Evolutionary conservation across 2,888 invertebrate species (phyloP).

Genomic region (Cheilosia urbana): DNA sequence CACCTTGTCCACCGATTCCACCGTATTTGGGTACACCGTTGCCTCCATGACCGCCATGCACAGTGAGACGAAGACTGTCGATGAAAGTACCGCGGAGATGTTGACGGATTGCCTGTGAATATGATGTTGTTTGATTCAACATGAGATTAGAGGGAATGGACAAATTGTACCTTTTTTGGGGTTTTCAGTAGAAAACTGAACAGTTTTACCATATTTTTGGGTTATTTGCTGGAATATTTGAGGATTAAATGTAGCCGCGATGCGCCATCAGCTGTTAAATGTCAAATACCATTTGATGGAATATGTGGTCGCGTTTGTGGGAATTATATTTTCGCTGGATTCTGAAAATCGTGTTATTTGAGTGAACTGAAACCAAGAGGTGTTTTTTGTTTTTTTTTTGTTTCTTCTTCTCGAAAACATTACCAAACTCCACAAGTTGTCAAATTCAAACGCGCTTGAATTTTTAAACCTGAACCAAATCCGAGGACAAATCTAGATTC

Average conservation of each 20-base stretch:
- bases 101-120: slow-evolving; percentile 78
- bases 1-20: slow-evolving; percentile 96
- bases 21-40: slow-evolving; percentile 91
- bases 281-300: background rate
- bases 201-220: slow-evolving; percentile 79
- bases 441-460: no score
- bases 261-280: slow-evolving; percentile 30
- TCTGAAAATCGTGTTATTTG: background rate
- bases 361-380: background rate
- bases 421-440: no score
- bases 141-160: background rate
- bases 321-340: background rate
- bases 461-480: no score
- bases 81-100: slow-evolving; percentile 86
- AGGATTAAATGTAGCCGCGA: background rate
- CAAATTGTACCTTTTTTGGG: slow-evolving; percentile 78
- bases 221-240: background rate
- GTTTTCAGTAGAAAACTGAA: slow-evolving; percentile 80
- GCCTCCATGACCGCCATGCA: slow-evolving; percentile 92
- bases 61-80: slow-evolving; percentile 91
- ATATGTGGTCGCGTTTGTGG: background rate
- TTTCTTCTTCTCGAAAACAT: no score
- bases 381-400: no score
- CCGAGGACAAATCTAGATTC: no score
- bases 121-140: background rate